Evolutionary conservation across 37 sponge, comb jelly and placozoan genomes (phyloP).

Genomic region (Geodia barretti): DNA sequence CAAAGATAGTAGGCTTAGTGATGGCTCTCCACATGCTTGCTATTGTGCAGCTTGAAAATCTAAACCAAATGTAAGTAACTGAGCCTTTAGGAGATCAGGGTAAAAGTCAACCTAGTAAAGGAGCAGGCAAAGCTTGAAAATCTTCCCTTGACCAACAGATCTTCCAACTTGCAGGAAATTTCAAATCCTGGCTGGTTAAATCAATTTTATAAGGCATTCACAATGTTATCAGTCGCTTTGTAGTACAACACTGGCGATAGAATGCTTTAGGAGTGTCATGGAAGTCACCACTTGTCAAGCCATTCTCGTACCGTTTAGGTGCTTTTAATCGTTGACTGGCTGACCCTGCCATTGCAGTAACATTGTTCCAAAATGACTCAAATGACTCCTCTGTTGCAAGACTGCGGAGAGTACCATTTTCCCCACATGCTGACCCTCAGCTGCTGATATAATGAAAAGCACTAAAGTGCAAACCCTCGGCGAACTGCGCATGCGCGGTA

Average conservation of each 20-base stretch:
- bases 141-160: slow-evolving; percentile 23
- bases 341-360: too few species aligned
- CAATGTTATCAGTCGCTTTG: too few species aligned
- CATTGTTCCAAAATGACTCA: too few species aligned
- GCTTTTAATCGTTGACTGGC: too few species aligned
- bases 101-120: slow-evolving; percentile 35
- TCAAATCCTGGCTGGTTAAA: slow-evolving; percentile 40
- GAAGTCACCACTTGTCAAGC: slow-evolving; percentile 12
- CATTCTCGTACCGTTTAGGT: slow-evolving; percentile 33
- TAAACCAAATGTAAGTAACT: slow-evolving; percentile 20
- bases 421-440: slow-evolving; percentile 33
- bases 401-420: slow-evolving; percentile 11
- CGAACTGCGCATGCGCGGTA: too few species aligned
- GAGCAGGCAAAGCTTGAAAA: background rate
- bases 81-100: slow-evolving; percentile 7
- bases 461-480: too few species aligned
- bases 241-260: too few species aligned
- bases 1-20: slow-evolving; percentile 19
- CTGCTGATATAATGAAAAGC: slow-evolving; percentile 22
- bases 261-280: slow-evolving; percentile 11
- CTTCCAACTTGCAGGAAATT: slow-evolving; percentile 33
- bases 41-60: background rate
- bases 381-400: slow-evolving; percentile 9
- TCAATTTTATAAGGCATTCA: slow-evolving; percentile 11
- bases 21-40: background rate